Evolutionary conservation across 2,113 vertebrate species (phyloP).

Genomic region (Athene noctua): DNA sequence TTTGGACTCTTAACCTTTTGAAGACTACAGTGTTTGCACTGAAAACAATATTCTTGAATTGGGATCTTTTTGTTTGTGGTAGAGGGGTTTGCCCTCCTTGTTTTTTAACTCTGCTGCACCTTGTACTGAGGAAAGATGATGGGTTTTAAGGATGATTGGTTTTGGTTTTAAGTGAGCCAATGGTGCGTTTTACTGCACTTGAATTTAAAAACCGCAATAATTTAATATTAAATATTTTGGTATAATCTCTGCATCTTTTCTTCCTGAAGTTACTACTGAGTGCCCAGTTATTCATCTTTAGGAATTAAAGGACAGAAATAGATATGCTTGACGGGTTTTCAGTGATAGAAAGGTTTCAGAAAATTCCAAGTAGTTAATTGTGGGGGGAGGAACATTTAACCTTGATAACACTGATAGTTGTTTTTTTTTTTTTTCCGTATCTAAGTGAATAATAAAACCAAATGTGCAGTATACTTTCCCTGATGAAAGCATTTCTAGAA

Average conservation of each 20-base stretch:
- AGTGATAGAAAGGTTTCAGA: background rate
- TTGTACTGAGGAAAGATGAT: background rate
- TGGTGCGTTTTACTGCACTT: background rate
- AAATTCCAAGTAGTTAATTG: background rate
- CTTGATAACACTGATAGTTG: background rate
- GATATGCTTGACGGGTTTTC: background rate
- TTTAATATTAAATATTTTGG: background rate
- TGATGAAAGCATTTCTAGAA: background rate
- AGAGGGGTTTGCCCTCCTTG: background rate
- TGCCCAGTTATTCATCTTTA: background rate
- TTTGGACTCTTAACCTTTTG: slow-evolving; percentile 49
- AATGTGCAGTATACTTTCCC: background rate
- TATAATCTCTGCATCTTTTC: background rate
- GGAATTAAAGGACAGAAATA: slow-evolving; percentile 9
- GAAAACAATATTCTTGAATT: slow-evolving; percentile 31
- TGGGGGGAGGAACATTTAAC: background rate
- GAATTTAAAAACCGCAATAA: background rate
- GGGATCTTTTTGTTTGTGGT: background rate
- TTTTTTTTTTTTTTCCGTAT: background rate
- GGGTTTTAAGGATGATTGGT: background rate
- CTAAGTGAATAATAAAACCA: background rate
- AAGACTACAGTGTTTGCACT: slow-evolving; percentile 61
- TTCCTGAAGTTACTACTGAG: background rate
- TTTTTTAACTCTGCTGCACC: slow-evolving; percentile 24
- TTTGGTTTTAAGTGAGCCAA: background rate